Percentiles rank a stretch among this genome's conserved stretches.
Conservation (phyloP, 2,888 invertebrate species). For the Diaphora mendica region DNA sequence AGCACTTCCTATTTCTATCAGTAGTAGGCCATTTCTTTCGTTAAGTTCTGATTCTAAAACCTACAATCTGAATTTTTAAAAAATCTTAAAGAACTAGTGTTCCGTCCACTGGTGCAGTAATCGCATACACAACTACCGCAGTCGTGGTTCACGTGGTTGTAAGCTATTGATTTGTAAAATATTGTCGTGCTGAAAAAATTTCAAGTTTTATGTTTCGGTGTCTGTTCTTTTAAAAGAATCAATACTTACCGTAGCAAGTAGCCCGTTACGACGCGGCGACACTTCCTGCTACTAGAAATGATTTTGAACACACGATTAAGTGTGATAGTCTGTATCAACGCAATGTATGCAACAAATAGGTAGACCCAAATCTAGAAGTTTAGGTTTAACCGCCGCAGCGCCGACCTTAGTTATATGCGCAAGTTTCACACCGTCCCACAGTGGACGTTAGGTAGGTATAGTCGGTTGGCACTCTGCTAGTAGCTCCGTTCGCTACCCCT, state of each 20-base stretch:
- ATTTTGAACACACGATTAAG: too few relatives aligned
- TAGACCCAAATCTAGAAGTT: too few relatives aligned
- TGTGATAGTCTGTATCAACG: too few relatives aligned
- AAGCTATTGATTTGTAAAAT: slow-evolving; percentile 1
- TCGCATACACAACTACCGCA: background rate
- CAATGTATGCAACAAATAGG: too few relatives aligned
- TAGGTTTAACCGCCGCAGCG: too few relatives aligned
- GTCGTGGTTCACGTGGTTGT: background rate
- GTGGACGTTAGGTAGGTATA: too few relatives aligned
- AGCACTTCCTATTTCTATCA: background rate
- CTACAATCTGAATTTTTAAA: background rate
- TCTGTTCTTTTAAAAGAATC: background rate
- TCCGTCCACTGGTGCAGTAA: background rate
- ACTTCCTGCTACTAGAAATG: too few relatives aligned
- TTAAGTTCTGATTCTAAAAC: background rate
- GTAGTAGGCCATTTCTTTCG: background rate
- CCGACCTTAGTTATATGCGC: too few relatives aligned
- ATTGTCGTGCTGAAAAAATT: background rate
- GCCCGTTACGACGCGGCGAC: too few relatives aligned
- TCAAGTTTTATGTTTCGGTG: background rate
- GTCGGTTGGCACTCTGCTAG: too few relatives aligned
- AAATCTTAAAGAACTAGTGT: background rate
- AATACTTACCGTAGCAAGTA: background rate
- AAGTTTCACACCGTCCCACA: too few relatives aligned
- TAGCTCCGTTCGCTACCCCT: too few relatives aligned